Evolutionary conservation across 1,140 invertebrate genomes (phyloP), one percentile per base, ranked within the genome.

Genomic region (Zaprionus inermis): DNA sequence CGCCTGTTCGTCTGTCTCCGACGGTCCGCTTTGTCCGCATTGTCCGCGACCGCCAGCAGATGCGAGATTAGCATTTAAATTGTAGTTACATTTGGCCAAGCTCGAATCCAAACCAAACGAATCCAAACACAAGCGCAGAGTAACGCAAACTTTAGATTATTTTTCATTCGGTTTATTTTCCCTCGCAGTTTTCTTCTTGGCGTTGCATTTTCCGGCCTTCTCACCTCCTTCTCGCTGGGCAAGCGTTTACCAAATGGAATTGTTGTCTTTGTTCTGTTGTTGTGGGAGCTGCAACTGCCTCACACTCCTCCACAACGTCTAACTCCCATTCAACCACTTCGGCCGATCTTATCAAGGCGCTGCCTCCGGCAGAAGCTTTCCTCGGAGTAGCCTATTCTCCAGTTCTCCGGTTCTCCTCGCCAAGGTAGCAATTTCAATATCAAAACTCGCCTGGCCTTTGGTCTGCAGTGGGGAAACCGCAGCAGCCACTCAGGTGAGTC

Each of bases 391-490:
- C 49, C n/a, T 32, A 60, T 75, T 44, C 41, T 32, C 60, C 18
- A 24, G 79, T 79, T 79, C 65, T 28, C 68, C 18, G 28, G 79
- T 79, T 79, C 71, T 28, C 44, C 74, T 71, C 74, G 76, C 82
- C 83, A 86, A 82, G 82, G 82, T 86, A 86, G 83, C 83, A 86
- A 86, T 86, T 86, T 86, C 82, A 86, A 86, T 86, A 86, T 86
- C 79, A 81, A 86, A 86, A 86, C 86, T 79, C 76, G 69, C 72
- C 76, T 86, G 79, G 82, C 79, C 82, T 86, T 86, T 86, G 83
- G 72, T 86, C 79, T 20, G 79, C 72, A 65, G 64, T 58, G 49
- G 49, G 49, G 49, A 77, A 77, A 65, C 32, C 71, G 61, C 60
- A 49, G 61, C 59, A 69, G 56, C 72, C 72, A 61, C 76, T 83